phyloP scores from a whole-genome alignment of 2,797 vertebrate genomes.

The Gallinago solitaria region DNA sequence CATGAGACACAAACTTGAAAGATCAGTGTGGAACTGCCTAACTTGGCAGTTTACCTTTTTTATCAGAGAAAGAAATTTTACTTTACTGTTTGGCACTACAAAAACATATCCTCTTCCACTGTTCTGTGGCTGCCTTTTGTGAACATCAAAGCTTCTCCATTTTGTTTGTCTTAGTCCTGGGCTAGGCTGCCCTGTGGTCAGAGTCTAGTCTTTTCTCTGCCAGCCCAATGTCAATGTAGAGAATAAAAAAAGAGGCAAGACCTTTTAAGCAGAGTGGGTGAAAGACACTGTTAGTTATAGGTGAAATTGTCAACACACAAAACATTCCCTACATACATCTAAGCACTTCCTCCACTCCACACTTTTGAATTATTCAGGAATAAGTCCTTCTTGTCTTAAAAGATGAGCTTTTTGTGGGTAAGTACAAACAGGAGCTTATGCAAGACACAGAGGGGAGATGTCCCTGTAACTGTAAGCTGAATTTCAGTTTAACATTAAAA shows the following conservation, averaged over 20 bases:
- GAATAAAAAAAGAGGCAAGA: constrained; percentile 25
- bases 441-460: background rate
- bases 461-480: background rate
- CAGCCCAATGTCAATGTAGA: background rate
- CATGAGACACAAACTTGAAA: background rate
- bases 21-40: accelerated
- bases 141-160: background rate
- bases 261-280: constrained; percentile 35
- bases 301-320: constrained; percentile 39
- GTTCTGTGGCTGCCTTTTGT: background rate
- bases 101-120: background rate
- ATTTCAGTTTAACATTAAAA: background rate
- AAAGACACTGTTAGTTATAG: constrained; percentile 17
- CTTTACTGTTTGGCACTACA: background rate
- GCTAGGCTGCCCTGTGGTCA: background rate
- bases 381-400: background rate
- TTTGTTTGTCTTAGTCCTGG: background rate
- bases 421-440: background rate
- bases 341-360: background rate
- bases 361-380: constrained; percentile 39
- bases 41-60: background rate
- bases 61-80: background rate
- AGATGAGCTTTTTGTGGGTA: background rate
- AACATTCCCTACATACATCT: background rate
- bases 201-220: constrained; percentile 17